These are phyloP conservation scores for Pempheris klunzingeri DNA, from an alignment of 2,797 vertebrate genomes.

Conservation along the genomic window DNA sequence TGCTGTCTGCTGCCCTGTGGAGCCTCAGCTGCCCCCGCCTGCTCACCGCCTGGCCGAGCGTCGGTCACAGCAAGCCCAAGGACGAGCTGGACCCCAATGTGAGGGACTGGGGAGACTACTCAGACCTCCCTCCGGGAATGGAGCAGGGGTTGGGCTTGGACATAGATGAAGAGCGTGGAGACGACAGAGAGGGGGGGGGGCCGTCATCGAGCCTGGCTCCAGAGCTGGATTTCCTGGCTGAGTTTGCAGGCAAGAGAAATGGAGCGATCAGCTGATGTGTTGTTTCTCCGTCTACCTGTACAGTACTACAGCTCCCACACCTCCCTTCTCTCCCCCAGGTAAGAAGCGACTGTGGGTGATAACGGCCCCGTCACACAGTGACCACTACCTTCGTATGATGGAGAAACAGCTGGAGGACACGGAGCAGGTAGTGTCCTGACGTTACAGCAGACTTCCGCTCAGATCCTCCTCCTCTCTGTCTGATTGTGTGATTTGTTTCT, in stretches of 20 bases:
- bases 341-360: conserved; percentile 88
- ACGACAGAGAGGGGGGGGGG: conserved; percentile 40
- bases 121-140: conserved; percentile 63
- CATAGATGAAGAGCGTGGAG: conserved; percentile 44
- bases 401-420: conserved; percentile 86
- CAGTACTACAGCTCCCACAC: not conserved
- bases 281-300: not conserved
- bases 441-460: no score
- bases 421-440: conserved; percentile 69
- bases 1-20: conserved; percentile 77
- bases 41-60: conserved; percentile 49
- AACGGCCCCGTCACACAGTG: conserved; percentile 80
- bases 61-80: conserved; percentile 63
- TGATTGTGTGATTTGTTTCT: not conserved
- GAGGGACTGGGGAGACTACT: conserved; percentile 80
- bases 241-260: conserved; percentile 79
- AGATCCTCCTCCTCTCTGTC: not conserved
- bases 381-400: conserved; percentile 87
- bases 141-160: conserved; percentile 64
- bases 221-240: conserved; percentile 82
- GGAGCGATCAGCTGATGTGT: not conserved
- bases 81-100: conserved; percentile 74
- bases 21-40: conserved; percentile 58
- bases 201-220: conserved; percentile 56
- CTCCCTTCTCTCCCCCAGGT: conserved; percentile 52